These are phyloP conservation scores for Bos indicus DNA, from an alignment of 2,113 vertebrate genomes.

Conservation along the genomic window DNA sequence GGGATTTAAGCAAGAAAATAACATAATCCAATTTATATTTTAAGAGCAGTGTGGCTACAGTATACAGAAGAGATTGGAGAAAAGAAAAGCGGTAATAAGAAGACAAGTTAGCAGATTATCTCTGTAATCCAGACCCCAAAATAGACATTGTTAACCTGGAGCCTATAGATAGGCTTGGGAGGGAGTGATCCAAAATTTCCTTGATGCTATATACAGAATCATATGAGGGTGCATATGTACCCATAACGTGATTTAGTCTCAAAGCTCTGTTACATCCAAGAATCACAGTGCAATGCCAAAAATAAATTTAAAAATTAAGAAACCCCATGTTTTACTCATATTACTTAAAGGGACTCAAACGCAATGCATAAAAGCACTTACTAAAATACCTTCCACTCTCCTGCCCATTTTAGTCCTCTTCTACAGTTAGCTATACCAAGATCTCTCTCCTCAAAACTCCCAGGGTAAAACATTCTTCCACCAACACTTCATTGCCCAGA, in stretches of 20 bases:
- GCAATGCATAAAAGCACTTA: not conserved
- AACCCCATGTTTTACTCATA: not conserved
- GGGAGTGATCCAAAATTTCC: not conserved
- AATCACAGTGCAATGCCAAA: not conserved
- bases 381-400: not conserved
- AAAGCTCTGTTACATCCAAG: not conserved
- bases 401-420: not conserved
- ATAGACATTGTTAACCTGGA: not conserved
- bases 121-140: not conserved
- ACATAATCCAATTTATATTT: not conserved
- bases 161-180: not conserved
- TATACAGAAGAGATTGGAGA: not conserved
- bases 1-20: constrained; percentile 7
- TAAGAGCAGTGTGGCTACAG: not conserved
- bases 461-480: not conserved
- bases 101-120: not conserved
- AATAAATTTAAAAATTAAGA: constrained; percentile 2
- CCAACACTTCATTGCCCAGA: not conserved
- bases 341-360: not conserved
- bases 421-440: not conserved
- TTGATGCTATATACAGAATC: not conserved
- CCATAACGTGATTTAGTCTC: not conserved
- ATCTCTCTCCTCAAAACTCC: not conserved
- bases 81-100: not conserved
- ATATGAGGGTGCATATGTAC: not conserved